Evolutionary conservation across 2,888 invertebrate genomes (phyloP), one percentile per base, ranked within the genome.

Genomic region (Thereva nobilitata): DNA sequence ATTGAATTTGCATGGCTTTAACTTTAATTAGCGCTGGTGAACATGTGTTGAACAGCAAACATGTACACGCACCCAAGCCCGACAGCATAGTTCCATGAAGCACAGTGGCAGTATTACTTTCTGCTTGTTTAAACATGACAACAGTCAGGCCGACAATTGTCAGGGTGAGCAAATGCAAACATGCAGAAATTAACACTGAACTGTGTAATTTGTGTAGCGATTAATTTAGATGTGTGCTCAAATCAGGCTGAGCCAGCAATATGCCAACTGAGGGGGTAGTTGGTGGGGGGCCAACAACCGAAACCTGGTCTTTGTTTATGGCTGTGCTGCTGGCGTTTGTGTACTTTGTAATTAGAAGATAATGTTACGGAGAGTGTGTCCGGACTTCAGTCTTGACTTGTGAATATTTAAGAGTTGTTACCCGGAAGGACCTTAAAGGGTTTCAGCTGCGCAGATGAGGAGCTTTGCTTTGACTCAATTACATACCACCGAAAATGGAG

Each of bases 141-240:
- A 59, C 59, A 61, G 53, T 61, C 52, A 53, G 45, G 44, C 53
- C 64, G 55, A 56, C 64, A 64, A 67, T 67, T 67, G 64, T 64
- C 67, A 55, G 63, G 49, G 45, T 54, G 49, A 69, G 57, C 55
- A 52, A 59, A 64, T 64, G 64, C 64, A 65, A 67, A 69, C 69
- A 67, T 57, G 67, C 64, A 65, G 65, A 64, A 67, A 54, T 67
- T 67, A 69, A 67, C 67, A 69, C 66, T 57, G 52, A 50, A 52
- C 57, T 56, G 56, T 66, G 68, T 63, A 68, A 68, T 66, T 63
- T 64, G 68, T 68, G 68, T 68, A 52, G 66, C 68, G 66, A 68
- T 68, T 68, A 68, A 68, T 68, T 66, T 44, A 56, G 64, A 63
- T 50, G 55, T 56, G 64, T 66, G 45, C 50, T 50, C 49, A 23